Percentiles rank a stretch among this genome's conserved stretches.
phyloP scores from a whole-genome alignment of 1,140 invertebrate species.

The Myzus persicae region DNA sequence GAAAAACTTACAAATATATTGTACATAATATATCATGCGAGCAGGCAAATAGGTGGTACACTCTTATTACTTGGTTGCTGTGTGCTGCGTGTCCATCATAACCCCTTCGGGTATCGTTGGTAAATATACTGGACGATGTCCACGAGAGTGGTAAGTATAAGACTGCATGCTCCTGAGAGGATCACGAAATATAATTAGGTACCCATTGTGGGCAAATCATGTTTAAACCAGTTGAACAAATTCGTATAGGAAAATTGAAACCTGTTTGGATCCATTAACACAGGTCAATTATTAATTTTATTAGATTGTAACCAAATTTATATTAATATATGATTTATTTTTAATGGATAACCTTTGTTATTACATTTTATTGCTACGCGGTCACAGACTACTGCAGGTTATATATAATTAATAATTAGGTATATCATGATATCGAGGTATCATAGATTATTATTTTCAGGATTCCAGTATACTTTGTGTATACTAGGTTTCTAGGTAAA shows the following conservation, averaged over 20 bases:
- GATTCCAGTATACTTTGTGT: no score
- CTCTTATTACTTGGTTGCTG: not conserved
- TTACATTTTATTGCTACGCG: not conserved
- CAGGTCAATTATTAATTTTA: not conserved
- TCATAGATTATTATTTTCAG: not conserved
- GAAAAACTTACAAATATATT: not conserved
- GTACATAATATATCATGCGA: not conserved
- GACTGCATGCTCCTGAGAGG: not conserved
- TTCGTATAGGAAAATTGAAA: not conserved
- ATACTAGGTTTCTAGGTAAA: no score
- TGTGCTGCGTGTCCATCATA: not conserved
- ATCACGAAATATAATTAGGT: not conserved
- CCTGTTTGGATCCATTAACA: not conserved
- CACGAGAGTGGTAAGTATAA: not conserved
- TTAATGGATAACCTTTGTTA: not conserved
- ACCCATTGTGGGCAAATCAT: not conserved
- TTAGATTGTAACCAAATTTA: not conserved
- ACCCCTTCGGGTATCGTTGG: constrained; percentile 10
- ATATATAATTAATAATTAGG: not conserved
- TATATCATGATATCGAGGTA: not conserved
- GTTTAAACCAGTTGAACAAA: not conserved
- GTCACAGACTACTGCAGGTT: not conserved
- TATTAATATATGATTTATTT: not conserved
- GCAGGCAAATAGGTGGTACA: not conserved
- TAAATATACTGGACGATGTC: not conserved